Percentiles rank a stretch among this genome's conserved stretches.
These are phyloP conservation scores for Stigmatopora argus DNA, from an alignment of 2,113 vertebrate species.

Conservation along the genomic window DNA sequence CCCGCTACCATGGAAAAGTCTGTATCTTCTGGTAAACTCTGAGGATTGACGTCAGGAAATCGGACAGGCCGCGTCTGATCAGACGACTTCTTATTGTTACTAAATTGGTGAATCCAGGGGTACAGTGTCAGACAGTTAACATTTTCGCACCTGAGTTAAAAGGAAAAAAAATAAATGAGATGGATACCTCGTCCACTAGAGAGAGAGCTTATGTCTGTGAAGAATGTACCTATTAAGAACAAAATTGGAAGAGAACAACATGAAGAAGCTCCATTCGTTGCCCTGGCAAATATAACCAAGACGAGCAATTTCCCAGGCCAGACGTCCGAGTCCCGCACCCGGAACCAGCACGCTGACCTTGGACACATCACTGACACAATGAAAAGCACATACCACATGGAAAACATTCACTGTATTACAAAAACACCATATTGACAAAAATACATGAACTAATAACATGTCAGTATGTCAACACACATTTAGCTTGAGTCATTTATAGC, in stretches of 20 bases:
- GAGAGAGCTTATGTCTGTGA: neutral
- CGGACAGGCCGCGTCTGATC: slow-evolving; percentile 89
- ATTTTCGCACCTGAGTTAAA: slow-evolving; percentile 83
- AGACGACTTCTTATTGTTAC: slow-evolving; percentile 90
- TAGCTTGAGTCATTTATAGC: neutral
- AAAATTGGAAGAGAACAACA: slow-evolving; percentile 99
- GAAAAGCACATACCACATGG: slow-evolving; percentile 53
- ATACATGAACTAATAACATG: neutral
- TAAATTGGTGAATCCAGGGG: slow-evolving; percentile 98
- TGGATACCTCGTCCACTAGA: too few species aligned
- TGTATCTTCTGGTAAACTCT: slow-evolving; percentile 81
- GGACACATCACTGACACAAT: slow-evolving; percentile 84
- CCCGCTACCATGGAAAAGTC: slow-evolving; percentile 99
- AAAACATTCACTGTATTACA: slow-evolving; percentile 35
- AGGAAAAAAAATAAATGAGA: slow-evolving; percentile 7
- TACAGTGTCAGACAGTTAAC: slow-evolving; percentile 88
- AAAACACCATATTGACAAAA: slow-evolving; percentile 3
- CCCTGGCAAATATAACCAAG: slow-evolving; percentile 95
- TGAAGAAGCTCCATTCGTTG: slow-evolving; percentile 99
- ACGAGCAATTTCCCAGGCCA: slow-evolving; percentile 95
- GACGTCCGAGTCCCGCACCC: slow-evolving; percentile 93
- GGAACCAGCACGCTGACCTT: slow-evolving; percentile 93
- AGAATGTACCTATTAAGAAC: slow-evolving; percentile 89
- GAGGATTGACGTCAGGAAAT: slow-evolving; percentile 94
- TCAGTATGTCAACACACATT: neutral